A percentile compares a stretch with the other conserved stretches of the same genome.
These are phyloP conservation scores for Polyploca ridens DNA, from an alignment of 2,888 invertebrate genomes.

Conservation along the genomic window DNA sequence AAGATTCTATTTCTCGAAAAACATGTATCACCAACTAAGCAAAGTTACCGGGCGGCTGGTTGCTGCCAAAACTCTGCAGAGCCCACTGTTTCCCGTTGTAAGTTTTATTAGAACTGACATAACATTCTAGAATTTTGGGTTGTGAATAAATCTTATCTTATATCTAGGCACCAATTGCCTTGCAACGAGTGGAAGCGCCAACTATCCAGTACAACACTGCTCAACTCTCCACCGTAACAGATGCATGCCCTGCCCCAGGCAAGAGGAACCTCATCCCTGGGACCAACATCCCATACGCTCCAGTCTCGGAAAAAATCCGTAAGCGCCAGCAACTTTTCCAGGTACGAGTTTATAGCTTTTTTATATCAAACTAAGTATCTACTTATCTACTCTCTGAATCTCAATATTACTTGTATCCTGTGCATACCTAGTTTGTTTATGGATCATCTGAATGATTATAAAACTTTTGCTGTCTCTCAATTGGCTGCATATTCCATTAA, in stretches of 20 bases:
- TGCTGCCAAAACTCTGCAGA: constrained; percentile 68
- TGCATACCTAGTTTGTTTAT: no score
- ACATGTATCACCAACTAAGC: constrained; percentile 80
- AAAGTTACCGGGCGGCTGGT: constrained; percentile 74
- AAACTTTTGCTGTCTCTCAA: no score
- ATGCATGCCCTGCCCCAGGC: constrained; percentile 64
- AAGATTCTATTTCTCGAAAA: constrained; percentile 22
- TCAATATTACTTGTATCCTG: no score
- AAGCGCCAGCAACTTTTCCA: constrained; percentile 71
- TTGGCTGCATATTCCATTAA: no score
- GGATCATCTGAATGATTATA: no score
- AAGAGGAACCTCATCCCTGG: constrained; percentile 67
- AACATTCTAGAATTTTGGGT: not conserved
- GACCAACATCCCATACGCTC: constrained; percentile 70
- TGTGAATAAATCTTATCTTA: constrained; percentile 21
- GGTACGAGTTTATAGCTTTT: constrained; percentile 44
- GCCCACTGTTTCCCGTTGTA: constrained; percentile 78
- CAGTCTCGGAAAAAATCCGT: constrained; percentile 63
- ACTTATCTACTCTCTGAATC: no score
- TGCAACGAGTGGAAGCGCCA: constrained; percentile 76
- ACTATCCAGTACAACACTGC: constrained; percentile 67
- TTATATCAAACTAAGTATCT: no score
- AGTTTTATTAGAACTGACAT: constrained; percentile 39
- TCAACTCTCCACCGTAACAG: constrained; percentile 72
- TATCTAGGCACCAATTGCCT: constrained; percentile 69